Evolutionary conservation across 1,140 invertebrate species (phyloP), one percentile per base, ranked within the genome.

Genomic region (Hypsibius dujardini): DNA sequence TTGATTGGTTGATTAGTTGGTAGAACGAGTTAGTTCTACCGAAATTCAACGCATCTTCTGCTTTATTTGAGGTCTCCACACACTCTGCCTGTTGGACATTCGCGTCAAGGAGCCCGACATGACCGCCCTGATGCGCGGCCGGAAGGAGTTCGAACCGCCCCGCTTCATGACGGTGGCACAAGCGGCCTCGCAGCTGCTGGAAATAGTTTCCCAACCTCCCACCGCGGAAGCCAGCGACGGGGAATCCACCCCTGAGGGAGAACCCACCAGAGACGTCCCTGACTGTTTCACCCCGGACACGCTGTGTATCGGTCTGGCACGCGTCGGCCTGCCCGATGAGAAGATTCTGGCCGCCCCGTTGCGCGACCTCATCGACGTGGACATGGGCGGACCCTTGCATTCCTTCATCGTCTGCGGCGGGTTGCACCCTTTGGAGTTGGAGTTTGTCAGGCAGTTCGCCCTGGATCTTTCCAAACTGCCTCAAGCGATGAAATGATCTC

Each of bases 51-150:
- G 28, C 28, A 28, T 28, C 28, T 28, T 28, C 28, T 28, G 28
- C 28, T 28, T 28, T 28, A 28, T 28, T 28, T 28, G 28, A 28
- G 88, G 89, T 73, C 83, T 97, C 71, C 96, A 99, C 77, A 98
- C 96, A 12, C 82, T 99, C 3, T 99, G 96, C 81, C 83, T 99
- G 74, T 83, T 98, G 77, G 95, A 98, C 83, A 98, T 98, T 72
- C 95, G 96, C 86, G 89, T 98, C 1, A 98, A 98, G 81, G 95
- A 99, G 81, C 93, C 94, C 75, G 93, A 91, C 59, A 82, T 92
- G 73, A 93, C 98, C 79, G 95, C 92, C 78, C 79, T 98, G 72
- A 88, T 88, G 76, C 82, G 82, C 78, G 92, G 90, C 77, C 87
- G 88, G 74, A 87, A 87, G 74, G 87, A 90, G 75, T 98, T 91